Base-by-base conservation (phyloP, 2,888 invertebrate species). In the Hydriomena furcata region DNA sequence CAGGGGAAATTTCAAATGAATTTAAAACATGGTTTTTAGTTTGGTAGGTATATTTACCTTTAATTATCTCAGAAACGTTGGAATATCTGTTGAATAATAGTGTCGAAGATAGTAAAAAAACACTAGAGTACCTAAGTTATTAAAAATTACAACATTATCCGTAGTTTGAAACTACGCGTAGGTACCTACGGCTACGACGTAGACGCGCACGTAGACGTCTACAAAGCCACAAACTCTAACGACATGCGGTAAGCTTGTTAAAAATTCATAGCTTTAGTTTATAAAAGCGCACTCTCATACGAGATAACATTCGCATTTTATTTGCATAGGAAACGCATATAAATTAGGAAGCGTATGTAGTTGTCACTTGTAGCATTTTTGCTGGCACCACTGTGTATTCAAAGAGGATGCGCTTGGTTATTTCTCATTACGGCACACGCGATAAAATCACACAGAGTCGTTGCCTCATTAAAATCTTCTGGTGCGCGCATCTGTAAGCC, bases 401-500 rank as follows among this genome's bases (percentile, higher is more conserved):
- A 87, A 86, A 88, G 84, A 82, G 84, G 84, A 87, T 81, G 86
- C 82, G 87, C 86, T 84, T 84, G 87, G 88, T 90, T 89, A 89
- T 88, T 89, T 88, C 85, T 90, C 88, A 89, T 89, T 88, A 88
- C 74, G 71, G 84, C 83, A 84, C 78, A 85, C 81, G 84, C 87
- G 86, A 90, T 88, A 87, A 88, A 90, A 89, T 89, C 88, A 85
- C 85, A 87, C 84, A 87, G 85, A 86, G 82, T 88, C 84, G 89
- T 88, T 86, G 87, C 89, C 89, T 90, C 90, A 90, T 90, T 90
- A 90, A 90, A 90, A 90, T 89, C 86, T 90, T 90, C 89, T 89
- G 90, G 88, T 85, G 80, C 81, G 79, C 88, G 89, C 85, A 84
- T 87, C 87, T 86, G 87, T 86, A 85, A 89, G 89, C 86, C 89